Conservation (phyloP, 2,113 vertebrate species). For the Forbesichthys papilliferus region DNA sequence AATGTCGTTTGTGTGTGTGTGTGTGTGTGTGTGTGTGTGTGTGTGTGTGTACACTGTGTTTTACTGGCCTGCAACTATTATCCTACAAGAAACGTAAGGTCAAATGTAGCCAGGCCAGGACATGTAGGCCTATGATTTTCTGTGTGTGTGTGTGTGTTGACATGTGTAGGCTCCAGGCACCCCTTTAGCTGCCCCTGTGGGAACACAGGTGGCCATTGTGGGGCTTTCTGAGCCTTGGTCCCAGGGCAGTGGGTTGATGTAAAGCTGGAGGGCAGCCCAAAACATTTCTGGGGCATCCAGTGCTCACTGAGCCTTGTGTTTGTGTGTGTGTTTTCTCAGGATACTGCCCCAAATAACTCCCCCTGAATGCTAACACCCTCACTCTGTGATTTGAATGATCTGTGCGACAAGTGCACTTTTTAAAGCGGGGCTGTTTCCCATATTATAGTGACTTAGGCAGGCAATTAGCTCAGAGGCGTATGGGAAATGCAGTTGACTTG, state of each 20-base stretch:
- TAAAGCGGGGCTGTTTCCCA: slow-evolving; percentile 39
- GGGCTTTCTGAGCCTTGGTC: slow-evolving; percentile 33
- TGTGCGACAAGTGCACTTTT: slow-evolving; percentile 32
- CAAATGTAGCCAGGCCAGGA: too few relatives aligned
- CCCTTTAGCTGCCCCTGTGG: slow-evolving; percentile 66
- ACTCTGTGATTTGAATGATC: slow-evolving; percentile 57
- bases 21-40: slow-evolving; percentile 8
- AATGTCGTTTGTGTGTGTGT: slow-evolving; percentile 4
- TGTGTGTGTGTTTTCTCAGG: slow-evolving; percentile 10
- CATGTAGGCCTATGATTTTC: background rate
- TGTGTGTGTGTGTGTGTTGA: slow-evolving; percentile 10
- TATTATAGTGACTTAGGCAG: background rate
- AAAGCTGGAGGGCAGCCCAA: slow-evolving; percentile 70
- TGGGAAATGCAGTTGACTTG: slow-evolving; percentile 32
- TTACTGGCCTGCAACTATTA: background rate
- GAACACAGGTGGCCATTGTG: slow-evolving; percentile 82
- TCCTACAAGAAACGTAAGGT: background rate
- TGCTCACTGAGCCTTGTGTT: slow-evolving; percentile 30
- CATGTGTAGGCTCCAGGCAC: slow-evolving; percentile 36
- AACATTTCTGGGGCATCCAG: slow-evolving; percentile 62
- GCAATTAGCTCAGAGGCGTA: slow-evolving; percentile 8
- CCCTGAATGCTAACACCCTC: background rate
- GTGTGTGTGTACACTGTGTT: background rate
- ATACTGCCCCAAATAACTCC: background rate
- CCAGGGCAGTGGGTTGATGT: slow-evolving; percentile 49